Conservation (phyloP, 2,888 invertebrate species). For the Cynaeus angustus region DNA sequence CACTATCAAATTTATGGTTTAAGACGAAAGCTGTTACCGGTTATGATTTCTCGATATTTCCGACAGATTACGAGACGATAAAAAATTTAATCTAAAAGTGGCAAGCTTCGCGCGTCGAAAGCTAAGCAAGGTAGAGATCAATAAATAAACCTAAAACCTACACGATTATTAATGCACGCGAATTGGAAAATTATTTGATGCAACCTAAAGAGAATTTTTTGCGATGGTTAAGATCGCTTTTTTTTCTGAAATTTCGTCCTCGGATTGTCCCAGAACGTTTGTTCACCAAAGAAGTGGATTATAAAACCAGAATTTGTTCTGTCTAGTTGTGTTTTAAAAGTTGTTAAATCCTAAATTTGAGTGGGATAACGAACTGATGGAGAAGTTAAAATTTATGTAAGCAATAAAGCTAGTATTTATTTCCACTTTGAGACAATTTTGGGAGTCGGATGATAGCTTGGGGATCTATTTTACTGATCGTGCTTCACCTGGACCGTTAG, state of each 20-base stretch:
- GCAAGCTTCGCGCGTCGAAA: not conserved
- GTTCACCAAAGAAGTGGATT: no score
- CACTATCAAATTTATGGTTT: not conserved
- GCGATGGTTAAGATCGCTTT: no score
- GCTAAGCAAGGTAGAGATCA: no score
- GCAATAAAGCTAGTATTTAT: constrained; percentile 51
- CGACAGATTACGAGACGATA: not conserved
- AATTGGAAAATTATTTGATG: no score
- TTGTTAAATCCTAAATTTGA: not conserved
- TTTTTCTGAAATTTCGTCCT: no score
- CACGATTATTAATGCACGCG: no score
- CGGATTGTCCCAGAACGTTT: no score
- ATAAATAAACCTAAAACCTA: no score
- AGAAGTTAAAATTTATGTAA: constrained; percentile 45
- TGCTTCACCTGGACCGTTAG: constrained; percentile 40
- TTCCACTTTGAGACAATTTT: constrained; percentile 54
- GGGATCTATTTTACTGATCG: constrained; percentile 49
- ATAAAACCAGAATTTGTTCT: no score
- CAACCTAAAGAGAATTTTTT: no score
- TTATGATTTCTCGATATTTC: constrained; percentile 4
- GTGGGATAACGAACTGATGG: constrained; percentile 32
- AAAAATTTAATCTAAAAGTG: not conserved
- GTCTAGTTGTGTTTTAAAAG: not conserved
- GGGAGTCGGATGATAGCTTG: constrained; percentile 45
- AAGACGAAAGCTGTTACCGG: not conserved